phyloP scores from a whole-genome alignment of 1,140 invertebrate genomes.

The Neodiprion pinetum region DNA sequence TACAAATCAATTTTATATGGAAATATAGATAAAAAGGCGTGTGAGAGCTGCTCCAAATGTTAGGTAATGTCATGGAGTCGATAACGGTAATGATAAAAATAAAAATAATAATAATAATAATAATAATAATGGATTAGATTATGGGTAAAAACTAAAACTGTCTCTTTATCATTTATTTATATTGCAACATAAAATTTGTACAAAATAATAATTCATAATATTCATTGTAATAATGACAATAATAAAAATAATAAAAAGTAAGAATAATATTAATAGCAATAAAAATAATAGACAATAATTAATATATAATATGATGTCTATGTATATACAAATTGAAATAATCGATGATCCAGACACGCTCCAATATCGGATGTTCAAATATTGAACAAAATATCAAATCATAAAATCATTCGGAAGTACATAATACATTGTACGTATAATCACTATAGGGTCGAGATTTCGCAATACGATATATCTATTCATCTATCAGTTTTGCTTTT shows the following conservation, averaged over 20 bases:
- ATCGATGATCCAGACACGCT: conserved; percentile 37
- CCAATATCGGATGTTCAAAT: conserved; percentile 43
- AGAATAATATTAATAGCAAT: conserved; percentile 43
- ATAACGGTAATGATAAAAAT: too few relatives aligned
- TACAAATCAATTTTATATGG: too few relatives aligned
- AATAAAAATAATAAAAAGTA: conserved; percentile 42
- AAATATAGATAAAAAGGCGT: too few relatives aligned
- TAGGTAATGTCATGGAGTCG: too few relatives aligned
- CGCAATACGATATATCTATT: conserved; percentile 9
- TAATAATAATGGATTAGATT: too few relatives aligned
- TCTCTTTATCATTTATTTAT: conserved; percentile 57
- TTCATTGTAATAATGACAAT: conserved; percentile 32
- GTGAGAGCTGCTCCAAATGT: too few relatives aligned
- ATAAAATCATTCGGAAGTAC: conserved; percentile 9
- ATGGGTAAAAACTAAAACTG: conserved; percentile 31
- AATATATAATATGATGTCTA: conserved; percentile 43
- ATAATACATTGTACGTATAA: not conserved
- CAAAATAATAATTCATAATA: conserved; percentile 53
- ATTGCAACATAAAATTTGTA: conserved; percentile 64
- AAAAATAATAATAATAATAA: too few relatives aligned
- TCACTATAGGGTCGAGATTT: conserved; percentile 11
- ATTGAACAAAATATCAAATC: conserved; percentile 45
- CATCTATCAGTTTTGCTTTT: conserved; percentile 16
- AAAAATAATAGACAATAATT: conserved; percentile 47
- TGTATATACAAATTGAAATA: conserved; percentile 47